phyloP scores from a whole-genome alignment of 1,140 invertebrate genomes.

The Philaenus spumarius region DNA sequence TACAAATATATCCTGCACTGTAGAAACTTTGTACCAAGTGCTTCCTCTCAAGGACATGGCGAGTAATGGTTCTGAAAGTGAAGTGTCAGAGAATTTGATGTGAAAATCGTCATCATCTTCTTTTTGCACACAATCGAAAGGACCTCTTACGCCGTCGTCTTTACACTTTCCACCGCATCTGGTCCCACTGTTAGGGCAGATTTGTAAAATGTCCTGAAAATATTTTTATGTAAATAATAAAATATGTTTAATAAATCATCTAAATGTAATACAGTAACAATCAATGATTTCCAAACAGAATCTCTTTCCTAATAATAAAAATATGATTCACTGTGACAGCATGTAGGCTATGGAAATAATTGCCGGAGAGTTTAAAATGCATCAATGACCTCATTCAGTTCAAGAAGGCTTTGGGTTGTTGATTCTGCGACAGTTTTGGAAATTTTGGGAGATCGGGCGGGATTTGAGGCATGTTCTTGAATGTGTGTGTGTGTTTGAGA shows the following conservation, averaged over 20 bases:
- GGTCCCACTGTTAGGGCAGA: not conserved
- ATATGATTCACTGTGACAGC: too few relatives aligned
- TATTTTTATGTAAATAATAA: not conserved
- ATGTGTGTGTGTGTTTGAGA: too few relatives aligned
- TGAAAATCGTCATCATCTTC: not conserved
- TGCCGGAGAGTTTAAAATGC: too few relatives aligned
- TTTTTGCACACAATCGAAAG: not conserved
- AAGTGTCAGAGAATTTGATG: not conserved
- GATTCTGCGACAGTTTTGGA: too few relatives aligned
- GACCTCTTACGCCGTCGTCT: not conserved
- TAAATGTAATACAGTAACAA: not conserved
- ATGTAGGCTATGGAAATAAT: too few relatives aligned
- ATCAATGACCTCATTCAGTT: too few relatives aligned
- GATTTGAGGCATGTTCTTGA: too few relatives aligned
- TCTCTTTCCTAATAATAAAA: not conserved
- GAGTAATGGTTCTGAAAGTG: constrained; percentile 1
- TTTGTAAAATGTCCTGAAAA: not conserved
- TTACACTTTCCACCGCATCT: not conserved
- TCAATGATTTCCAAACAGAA: not conserved
- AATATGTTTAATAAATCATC: not conserved
- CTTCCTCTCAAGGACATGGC: constrained; percentile 10
- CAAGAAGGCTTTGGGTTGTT: too few relatives aligned
- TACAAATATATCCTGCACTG: constrained; percentile 24
- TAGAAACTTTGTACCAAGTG: constrained; percentile 16
- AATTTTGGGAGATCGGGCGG: too few relatives aligned